phyloP scores from a whole-genome alignment of 1,140 invertebrate species.

The Eulimnadia texana region DNA sequence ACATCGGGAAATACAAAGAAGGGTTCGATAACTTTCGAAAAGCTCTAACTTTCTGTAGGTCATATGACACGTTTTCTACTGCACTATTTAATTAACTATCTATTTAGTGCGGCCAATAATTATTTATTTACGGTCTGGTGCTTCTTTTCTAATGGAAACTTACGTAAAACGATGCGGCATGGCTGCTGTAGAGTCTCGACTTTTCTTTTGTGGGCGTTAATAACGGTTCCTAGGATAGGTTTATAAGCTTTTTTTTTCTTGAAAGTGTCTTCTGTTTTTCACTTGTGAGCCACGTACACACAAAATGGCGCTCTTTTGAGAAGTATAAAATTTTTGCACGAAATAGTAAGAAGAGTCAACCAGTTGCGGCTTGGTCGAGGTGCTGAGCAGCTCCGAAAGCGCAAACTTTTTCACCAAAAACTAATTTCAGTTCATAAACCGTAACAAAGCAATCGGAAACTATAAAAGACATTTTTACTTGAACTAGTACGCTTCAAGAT shows the following conservation, averaged over 20 bases:
- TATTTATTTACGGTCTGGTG: no score
- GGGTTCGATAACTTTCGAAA: no score
- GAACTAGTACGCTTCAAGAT: neutral
- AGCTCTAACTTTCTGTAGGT: no score
- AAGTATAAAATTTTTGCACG: neutral
- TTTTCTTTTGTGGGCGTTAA: no score
- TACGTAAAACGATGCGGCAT: neutral
- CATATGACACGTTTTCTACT: no score
- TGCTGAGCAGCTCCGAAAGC: constrained; percentile 9
- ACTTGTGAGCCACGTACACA: neutral
- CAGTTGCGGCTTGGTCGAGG: constrained; percentile 8
- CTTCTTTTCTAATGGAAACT: neutral
- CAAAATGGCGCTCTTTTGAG: neutral
- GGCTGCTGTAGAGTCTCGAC: neutral
- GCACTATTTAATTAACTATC: no score
- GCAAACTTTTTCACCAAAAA: neutral
- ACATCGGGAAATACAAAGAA: no score
- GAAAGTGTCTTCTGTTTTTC: no score
- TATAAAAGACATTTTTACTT: neutral
- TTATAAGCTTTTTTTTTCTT: no score
- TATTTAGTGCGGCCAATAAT: no score
- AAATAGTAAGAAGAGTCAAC: neutral
- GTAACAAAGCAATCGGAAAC: neutral
- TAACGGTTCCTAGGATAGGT: no score
- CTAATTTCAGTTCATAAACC: neutral